Conservation (phyloP, 2,888 invertebrate species). For the Dysmachus trigonus region DNA sequence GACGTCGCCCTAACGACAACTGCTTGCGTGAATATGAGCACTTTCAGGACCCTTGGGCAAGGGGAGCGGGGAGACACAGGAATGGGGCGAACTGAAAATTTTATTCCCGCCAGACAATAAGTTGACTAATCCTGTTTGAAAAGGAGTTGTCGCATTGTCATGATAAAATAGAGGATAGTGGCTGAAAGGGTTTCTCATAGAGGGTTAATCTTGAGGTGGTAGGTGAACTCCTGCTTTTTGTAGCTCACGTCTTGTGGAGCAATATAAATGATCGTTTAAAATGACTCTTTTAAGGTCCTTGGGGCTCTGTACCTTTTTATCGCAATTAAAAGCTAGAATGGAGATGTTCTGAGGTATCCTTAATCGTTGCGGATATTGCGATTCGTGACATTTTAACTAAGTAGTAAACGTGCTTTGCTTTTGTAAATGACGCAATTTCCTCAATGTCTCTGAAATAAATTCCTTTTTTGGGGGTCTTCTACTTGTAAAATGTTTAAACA, state of each 20-base stretch:
- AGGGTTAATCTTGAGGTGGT: neutral
- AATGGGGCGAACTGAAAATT: neutral
- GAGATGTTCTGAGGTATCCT: neutral
- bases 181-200: slow-evolving; percentile 9
- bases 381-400: neutral
- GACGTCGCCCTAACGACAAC: slow-evolving; percentile 15
- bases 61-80: neutral
- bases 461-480: neutral
- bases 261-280: neutral
- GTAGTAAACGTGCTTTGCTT: neutral
- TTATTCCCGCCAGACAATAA: slow-evolving; percentile 1
- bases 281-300: neutral
- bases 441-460: neutral
- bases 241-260: neutral
- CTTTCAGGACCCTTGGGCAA: neutral
- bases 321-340: neutral
- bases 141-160: slow-evolving; percentile 23
- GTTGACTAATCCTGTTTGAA: slow-evolving; percentile 27
- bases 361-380: neutral
- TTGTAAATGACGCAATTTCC: neutral
- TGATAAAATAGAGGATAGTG: slow-evolving; percentile 14
- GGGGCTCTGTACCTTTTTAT: neutral
- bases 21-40: neutral
- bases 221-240: neutral
- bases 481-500: neutral